Evolutionary conservation across 2,113 vertebrate genomes (phyloP), one percentile per base, ranked within the genome.

Genomic region (Eolophus roseicapilla): DNA sequence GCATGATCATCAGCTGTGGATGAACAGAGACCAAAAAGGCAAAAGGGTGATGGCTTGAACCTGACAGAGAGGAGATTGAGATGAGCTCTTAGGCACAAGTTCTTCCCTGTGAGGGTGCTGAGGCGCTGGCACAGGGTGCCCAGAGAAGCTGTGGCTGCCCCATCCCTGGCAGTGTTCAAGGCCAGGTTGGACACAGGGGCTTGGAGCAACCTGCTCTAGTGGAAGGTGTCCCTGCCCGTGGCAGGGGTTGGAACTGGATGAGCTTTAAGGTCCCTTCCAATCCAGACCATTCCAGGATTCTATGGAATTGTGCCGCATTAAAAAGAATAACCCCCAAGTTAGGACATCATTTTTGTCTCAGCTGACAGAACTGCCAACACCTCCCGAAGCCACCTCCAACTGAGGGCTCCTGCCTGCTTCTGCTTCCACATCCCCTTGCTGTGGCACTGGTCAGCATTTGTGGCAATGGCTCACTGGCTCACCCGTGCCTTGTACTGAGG

Each of bases 371-470:
- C 57, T 86, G 49, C 80, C 71, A 73, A 7, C 4, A 7, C 7
- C 18, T 79, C 31, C 65, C 0, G 0, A 44, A 49, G 52, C 17
- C 70, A 16, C 46, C 20, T 33, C 31, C 67, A n/a, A 3, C 31
- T 0, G 3, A 13, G 60, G 60, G 46, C 82, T 17, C 47, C 71
- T 50, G 73, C 33, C 46, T 28, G 9, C 10, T 21, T 31, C 68
- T 73, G 78, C 60, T 82, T 25, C 80, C 2, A 0, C 2, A 2
- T 27, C 68, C 33, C 80, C 37, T 37, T 2, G 3, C 35, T 6
- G 53, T 7, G 53, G 24, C 35, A 13, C 13, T 2, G 1, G 18
- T 10, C 16, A 0, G 18, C 4, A n/a, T 7, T 44, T 17, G 88
- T 41, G 82, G 1, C 76, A 29, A 2, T 7, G 68, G 14, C 50